Conservation (phyloP, 2,113 vertebrate genomes). For the Phylloscopus trochilus region DNA sequence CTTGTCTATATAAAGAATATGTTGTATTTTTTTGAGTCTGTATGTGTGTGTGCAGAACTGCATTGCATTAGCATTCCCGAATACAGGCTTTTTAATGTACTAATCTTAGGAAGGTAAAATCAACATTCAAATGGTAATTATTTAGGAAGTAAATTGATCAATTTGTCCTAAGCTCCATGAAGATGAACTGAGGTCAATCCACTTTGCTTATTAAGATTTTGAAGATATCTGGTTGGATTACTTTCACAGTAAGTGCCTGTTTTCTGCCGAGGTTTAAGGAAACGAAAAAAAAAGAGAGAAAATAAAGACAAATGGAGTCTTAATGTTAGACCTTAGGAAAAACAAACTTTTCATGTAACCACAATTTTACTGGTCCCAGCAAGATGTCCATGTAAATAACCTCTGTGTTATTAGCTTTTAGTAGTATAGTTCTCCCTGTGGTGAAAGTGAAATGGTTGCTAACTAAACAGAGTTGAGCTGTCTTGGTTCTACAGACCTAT, state of each 20-base stretch:
- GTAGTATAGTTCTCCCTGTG: background rate
- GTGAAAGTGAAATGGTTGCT: background rate
- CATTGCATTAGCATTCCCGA: slow-evolving; percentile 16
- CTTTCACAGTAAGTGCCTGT: slow-evolving; percentile 19
- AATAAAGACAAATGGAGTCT: background rate
- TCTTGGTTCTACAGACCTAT: background rate
- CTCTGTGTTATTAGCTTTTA: background rate
- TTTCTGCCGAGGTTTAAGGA: background rate
- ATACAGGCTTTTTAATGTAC: slow-evolving; percentile 24
- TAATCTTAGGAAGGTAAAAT: slow-evolving; percentile 57
- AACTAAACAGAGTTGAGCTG: background rate
- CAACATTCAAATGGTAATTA: slow-evolving; percentile 61
- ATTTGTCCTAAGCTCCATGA: slow-evolving; percentile 57
- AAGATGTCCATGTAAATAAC: slow-evolving; percentile 30
- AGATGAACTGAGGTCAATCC: slow-evolving; percentile 65
- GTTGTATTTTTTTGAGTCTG: background rate
- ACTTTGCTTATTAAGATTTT: slow-evolving; percentile 66
- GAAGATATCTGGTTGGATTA: slow-evolving; percentile 60
- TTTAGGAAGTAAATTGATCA: slow-evolving; percentile 67
- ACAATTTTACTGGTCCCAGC: background rate
- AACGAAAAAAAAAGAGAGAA: background rate
- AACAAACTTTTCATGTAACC: slow-evolving; percentile 6
- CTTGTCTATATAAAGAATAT: background rate
- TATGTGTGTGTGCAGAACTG: background rate
- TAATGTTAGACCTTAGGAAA: slow-evolving; percentile 15